A percentile compares a stretch with the other conserved stretches of the same genome.
These are phyloP conservation scores for Todus mexicanus DNA, from an alignment of 2,797 vertebrate species.

Conservation along the genomic window DNA sequence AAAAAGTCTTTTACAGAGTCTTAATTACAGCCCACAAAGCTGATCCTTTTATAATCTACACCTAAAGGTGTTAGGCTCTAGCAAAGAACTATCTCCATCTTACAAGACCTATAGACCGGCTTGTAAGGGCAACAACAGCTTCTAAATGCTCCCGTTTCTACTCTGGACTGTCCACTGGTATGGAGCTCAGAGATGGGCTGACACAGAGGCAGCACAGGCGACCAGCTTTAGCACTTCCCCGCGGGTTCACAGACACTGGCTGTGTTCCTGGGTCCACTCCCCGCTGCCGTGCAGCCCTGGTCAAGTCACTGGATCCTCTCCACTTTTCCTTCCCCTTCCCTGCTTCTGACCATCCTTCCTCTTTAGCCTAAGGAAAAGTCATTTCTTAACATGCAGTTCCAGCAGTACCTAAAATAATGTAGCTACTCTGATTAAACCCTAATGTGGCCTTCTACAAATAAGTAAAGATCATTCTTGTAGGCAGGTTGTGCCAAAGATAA, in stretches of 20 bases:
- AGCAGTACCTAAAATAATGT: not conserved
- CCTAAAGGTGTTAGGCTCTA: not conserved
- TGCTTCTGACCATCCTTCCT: not conserved
- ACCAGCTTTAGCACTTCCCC: not conserved
- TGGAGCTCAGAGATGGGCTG: not conserved
- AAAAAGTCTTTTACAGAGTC: not conserved
- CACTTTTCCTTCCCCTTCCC: not conserved
- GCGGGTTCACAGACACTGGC: accelerated
- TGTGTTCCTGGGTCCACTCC: not conserved
- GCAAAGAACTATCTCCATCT: not conserved
- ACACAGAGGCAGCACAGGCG: not conserved
- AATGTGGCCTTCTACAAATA: not conserved
- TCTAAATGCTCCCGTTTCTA: not conserved
- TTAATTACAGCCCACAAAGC: conserved; percentile 3
- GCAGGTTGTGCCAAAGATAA: not conserved
- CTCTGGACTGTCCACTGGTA: not conserved
- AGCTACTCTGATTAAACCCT: not conserved
- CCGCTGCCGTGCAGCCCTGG: not conserved
- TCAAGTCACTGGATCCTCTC: too few species aligned
- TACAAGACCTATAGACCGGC: not conserved
- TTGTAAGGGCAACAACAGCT: not conserved
- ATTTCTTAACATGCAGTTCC: not conserved
- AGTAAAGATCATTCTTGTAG: not conserved
- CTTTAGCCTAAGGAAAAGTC: not conserved
- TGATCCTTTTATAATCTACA: not conserved